Conservation (phyloP, 2,113 vertebrate species). For the Gavia stellata region DNA sequence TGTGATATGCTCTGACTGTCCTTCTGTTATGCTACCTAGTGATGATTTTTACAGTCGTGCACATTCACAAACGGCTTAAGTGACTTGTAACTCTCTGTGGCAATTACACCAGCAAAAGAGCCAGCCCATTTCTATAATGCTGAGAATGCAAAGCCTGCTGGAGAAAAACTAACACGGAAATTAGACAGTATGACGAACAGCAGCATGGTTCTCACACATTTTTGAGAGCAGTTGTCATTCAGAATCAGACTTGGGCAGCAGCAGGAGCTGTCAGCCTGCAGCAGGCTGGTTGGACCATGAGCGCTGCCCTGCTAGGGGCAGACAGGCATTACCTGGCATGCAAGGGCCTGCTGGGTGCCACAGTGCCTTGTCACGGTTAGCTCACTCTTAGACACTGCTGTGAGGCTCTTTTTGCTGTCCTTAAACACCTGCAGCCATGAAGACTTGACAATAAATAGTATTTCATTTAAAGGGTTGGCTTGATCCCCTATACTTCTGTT, state of each 20-base stretch:
- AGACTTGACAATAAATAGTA: neutral
- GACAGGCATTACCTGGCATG: neutral
- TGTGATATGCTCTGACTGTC: neutral
- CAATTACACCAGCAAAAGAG: neutral
- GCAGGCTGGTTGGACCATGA: rapidly evolving
- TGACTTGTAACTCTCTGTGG: neutral
- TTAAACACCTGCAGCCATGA: neutral
- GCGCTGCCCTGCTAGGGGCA: neutral
- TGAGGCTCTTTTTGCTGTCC: neutral
- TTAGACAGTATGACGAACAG: neutral
- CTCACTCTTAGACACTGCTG: neutral
- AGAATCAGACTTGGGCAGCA: neutral
- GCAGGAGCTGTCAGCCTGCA: neutral
- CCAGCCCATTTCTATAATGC: neutral
- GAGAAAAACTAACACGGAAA: neutral
- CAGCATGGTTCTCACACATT: neutral
- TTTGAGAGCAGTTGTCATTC: neutral
- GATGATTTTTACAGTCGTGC: neutral
- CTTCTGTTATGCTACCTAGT: neutral
- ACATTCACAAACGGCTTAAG: neutral
- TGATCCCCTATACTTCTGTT: neutral
- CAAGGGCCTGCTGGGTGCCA: neutral
- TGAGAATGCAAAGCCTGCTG: neutral
- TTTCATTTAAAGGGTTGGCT: neutral
- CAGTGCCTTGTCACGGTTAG: neutral